Evolutionary conservation across 2,888 invertebrate genomes (phyloP).

Genomic region (Rugalucina vietnamica): DNA sequence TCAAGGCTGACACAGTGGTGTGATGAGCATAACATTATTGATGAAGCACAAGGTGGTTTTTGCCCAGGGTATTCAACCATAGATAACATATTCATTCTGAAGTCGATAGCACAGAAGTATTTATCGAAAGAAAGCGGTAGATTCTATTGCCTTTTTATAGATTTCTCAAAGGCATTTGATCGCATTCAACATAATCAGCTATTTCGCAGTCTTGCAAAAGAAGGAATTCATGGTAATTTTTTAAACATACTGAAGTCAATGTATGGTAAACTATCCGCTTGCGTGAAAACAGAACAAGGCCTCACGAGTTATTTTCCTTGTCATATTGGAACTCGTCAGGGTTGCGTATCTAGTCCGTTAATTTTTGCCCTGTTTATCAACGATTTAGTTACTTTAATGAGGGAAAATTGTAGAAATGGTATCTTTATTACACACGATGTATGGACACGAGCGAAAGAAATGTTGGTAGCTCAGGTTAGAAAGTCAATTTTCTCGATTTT

Average conservation of each 20-base stretch:
- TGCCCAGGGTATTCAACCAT: constrained; percentile 20
- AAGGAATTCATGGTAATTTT: constrained; percentile 17
- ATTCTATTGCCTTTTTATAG: constrained; percentile 24
- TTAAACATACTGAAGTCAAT: constrained; percentile 5
- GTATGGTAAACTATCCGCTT: constrained; percentile 10
- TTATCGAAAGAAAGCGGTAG: background rate
- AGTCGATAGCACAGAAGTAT: constrained; percentile 18
- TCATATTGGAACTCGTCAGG: constrained; percentile 6
- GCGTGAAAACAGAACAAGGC: background rate
- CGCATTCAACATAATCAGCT: constrained; percentile 4
- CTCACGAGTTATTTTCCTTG: constrained; percentile 19
- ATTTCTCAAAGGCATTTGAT: constrained; percentile 29
- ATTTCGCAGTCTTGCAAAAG: constrained; percentile 7
- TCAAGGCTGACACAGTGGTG: constrained; percentile 13
- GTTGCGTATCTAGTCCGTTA: background rate
- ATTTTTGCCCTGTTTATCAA: background rate
- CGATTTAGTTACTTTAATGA: background rate
- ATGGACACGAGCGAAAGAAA: too few species aligned
- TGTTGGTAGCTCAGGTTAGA: too few species aligned
- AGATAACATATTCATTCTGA: constrained; percentile 18
- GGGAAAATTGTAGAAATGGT: background rate
- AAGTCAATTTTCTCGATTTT: too few species aligned
- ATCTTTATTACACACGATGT: too few species aligned
- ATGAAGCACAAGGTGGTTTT: constrained; percentile 30
- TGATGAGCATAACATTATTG: constrained; percentile 16